These are phyloP conservation scores for Ploceus nigricollis DNA, from an alignment of 2,113 vertebrate genomes.

Conservation along the genomic window DNA sequence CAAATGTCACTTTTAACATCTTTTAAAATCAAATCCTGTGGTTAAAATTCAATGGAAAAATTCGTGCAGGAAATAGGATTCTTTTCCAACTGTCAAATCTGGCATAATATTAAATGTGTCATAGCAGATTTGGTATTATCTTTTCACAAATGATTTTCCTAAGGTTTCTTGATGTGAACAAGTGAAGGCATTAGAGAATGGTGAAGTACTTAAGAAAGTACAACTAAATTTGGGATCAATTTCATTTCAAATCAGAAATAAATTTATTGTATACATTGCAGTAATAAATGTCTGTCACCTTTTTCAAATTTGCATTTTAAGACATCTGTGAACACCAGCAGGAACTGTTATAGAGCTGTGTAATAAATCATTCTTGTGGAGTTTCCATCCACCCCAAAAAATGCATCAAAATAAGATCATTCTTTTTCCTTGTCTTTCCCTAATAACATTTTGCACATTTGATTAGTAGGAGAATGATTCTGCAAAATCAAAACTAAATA, in stretches of 20 bases:
- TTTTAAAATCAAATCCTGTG: background rate
- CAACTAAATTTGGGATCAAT: background rate
- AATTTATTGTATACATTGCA: background rate
- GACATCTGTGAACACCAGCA: background rate
- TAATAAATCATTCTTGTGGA: background rate
- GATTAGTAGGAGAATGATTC: background rate
- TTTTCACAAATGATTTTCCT: background rate
- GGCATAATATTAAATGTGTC: background rate
- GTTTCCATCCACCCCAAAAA: background rate
- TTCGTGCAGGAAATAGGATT: background rate
- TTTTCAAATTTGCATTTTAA: background rate
- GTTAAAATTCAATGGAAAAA: background rate
- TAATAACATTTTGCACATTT: background rate
- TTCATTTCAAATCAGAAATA: background rate
- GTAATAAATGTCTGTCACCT: background rate
- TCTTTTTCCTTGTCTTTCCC: background rate
- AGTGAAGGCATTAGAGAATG: background rate
- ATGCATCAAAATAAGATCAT: background rate
- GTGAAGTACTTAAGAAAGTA: background rate
- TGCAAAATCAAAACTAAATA: background rate
- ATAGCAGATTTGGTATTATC: background rate
- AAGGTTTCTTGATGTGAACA: background rate
- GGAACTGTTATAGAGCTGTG: background rate
- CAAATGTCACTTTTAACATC: background rate
- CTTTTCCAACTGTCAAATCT: background rate